Evolutionary conservation across 2,888 invertebrate genomes (phyloP).

Genomic region (Nemapogon koenigi): DNA sequence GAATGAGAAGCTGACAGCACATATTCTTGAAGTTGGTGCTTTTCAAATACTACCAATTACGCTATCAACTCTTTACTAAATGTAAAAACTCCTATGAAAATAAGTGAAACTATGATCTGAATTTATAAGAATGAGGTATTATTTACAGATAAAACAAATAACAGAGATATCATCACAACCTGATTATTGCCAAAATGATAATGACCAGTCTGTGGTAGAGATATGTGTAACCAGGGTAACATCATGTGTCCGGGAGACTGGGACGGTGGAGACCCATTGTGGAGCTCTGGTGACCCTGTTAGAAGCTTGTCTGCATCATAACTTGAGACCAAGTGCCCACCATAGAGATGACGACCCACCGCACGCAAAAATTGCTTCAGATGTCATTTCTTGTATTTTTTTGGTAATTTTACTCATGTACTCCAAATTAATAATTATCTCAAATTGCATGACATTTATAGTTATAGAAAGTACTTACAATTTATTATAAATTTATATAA

Average conservation of each 20-base stretch:
- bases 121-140: too few species aligned
- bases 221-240: slow-evolving; percentile 92
- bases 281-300: slow-evolving; percentile 82
- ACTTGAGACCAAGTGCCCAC: slow-evolving; percentile 74
- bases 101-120: too few species aligned
- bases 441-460: too few species aligned
- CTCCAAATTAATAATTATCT: too few species aligned
- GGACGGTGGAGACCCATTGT: slow-evolving; percentile 85
- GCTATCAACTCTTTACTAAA: too few species aligned
- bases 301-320: slow-evolving; percentile 88
- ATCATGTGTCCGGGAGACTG: slow-evolving; percentile 89
- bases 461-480: too few species aligned
- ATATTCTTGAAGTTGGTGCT: too few species aligned
- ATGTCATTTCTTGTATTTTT: slow-evolving; percentile 94
- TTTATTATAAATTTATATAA: too few species aligned
- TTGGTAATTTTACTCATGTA: slow-evolving; percentile 65
- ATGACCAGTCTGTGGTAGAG: slow-evolving; percentile 94
- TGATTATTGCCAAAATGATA: slow-evolving; percentile 84
- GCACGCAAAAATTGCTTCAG: slow-evolving; percentile 95
- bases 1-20: too few species aligned
- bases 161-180: slow-evolving; percentile 82
- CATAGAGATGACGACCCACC: slow-evolving; percentile 87
- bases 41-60: too few species aligned
- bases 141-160: slow-evolving; percentile 71
- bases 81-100: too few species aligned